Conservation (phyloP, 2,113 vertebrate genomes). For the Leucopternis melanops region DNA sequence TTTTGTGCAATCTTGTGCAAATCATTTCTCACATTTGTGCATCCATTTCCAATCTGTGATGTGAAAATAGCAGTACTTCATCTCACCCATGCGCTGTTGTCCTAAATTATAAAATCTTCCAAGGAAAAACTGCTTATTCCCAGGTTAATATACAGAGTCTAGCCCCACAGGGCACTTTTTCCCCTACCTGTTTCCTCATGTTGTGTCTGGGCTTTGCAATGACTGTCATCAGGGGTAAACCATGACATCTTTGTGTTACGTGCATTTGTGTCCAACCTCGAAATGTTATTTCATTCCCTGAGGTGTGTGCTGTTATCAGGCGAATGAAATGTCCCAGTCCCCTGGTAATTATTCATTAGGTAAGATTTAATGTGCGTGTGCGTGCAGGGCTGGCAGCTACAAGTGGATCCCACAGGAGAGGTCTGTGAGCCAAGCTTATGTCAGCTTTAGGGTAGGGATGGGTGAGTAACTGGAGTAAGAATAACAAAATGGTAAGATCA, state of each 20-base stretch:
- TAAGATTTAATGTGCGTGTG: conserved; percentile 6
- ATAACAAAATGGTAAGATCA: not conserved
- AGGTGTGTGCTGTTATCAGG: conserved; percentile 27
- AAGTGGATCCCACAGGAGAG: not conserved
- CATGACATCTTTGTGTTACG: not conserved
- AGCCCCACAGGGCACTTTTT: not conserved
- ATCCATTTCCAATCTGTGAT: not conserved
- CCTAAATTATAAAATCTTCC: not conserved
- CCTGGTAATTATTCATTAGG: conserved; percentile 36
- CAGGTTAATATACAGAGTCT: not conserved
- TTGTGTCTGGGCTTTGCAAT: not conserved
- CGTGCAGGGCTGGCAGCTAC: not conserved
- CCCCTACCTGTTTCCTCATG: not conserved
- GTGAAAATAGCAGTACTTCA: not conserved
- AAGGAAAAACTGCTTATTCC: not conserved
- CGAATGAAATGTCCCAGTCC: not conserved
- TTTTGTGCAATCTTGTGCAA: not conserved
- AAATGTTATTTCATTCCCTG: conserved; percentile 3
- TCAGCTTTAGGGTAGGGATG: not conserved
- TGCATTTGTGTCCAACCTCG: not conserved
- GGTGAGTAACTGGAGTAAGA: not conserved
- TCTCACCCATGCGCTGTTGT: not conserved
- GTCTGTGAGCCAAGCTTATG: not conserved
- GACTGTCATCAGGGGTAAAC: not conserved
- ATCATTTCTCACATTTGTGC: not conserved